Percentiles rank a stretch among this genome's conserved stretches.
Evolutionary conservation across 1,140 invertebrate species (phyloP).

Genomic region (Cheumatopsyche charites): DNA sequence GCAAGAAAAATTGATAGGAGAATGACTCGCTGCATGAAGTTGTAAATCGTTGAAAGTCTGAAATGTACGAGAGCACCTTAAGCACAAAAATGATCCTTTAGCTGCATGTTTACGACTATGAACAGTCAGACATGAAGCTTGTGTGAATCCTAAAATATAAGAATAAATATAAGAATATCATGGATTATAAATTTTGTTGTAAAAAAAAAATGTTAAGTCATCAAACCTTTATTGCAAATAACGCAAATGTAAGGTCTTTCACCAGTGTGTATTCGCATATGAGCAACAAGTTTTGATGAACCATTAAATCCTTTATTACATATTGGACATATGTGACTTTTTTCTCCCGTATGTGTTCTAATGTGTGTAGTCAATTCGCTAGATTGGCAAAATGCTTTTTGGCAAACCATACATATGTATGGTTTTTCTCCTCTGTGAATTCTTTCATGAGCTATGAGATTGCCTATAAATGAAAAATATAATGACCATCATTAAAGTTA

Average conservation of each 20-base stretch:
- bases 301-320: constrained; percentile 62
- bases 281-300: constrained; percentile 60
- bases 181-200: neutral
- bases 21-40: constrained; percentile 32
- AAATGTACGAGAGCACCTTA: constrained; percentile 50
- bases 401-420: constrained; percentile 51
- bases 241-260: constrained; percentile 67
- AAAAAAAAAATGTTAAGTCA: neutral
- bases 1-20: constrained; percentile 32
- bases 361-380: constrained; percentile 52
- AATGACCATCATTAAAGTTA: too few species aligned
- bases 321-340: constrained; percentile 57
- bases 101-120: constrained; percentile 52
- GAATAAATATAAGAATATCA: constrained; percentile 24
- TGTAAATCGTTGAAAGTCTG: constrained; percentile 48
- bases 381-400: constrained; percentile 49
- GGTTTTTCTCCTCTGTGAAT: constrained; percentile 56
- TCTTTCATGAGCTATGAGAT: constrained; percentile 60
- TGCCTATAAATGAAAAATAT: constrained; percentile 55
- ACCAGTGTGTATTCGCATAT: constrained; percentile 62
- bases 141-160: constrained; percentile 54
- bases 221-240: constrained; percentile 59
- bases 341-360: constrained; percentile 62
- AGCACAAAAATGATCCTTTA: constrained; percentile 49
- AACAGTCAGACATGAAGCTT: constrained; percentile 52